Evolutionary conservation across 2,888 invertebrate genomes (phyloP).

Genomic region (Cacoxenus indagator): DNA sequence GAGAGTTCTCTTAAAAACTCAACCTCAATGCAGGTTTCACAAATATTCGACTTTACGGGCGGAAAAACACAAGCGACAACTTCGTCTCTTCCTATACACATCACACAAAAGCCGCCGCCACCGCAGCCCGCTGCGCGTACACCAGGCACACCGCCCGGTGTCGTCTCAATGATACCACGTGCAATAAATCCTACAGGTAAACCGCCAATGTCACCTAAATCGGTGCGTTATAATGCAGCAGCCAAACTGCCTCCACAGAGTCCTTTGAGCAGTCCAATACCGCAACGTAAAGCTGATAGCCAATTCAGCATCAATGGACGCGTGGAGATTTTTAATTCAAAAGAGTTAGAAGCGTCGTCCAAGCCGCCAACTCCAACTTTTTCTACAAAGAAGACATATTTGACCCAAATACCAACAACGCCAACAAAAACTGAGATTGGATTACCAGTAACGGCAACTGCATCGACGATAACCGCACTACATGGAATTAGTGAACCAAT

Average conservation of each 20-base stretch:
- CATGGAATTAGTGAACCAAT: slow-evolving; percentile 33
- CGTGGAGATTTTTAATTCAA: slow-evolving; percentile 67
- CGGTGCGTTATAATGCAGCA: slow-evolving; percentile 30
- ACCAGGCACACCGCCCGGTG: background rate
- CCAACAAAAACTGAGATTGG: slow-evolving; percentile 21
- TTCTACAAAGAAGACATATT: slow-evolving; percentile 41
- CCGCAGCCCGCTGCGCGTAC: slow-evolving; percentile 1
- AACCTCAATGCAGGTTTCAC: slow-evolving; percentile 32
- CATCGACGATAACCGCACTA: too few species aligned
- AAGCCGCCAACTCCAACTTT: slow-evolving; percentile 55
- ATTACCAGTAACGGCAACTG: slow-evolving; percentile 29
- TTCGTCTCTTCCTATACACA: slow-evolving; percentile 5
- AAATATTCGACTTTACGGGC: slow-evolving; percentile 51
- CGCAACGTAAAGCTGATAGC: slow-evolving; percentile 31
- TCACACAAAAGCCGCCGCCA: slow-evolving; percentile 12
- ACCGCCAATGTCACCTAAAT: slow-evolving; percentile 56
- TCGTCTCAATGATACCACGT: slow-evolving; percentile 48
- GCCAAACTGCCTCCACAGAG: slow-evolving; percentile 25
- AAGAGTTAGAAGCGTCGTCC: slow-evolving; percentile 44
- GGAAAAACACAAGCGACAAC: background rate
- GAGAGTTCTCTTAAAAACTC: background rate
- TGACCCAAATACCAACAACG: slow-evolving; percentile 39
- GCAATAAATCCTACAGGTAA: slow-evolving; percentile 49
- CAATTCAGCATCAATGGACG: slow-evolving; percentile 66
- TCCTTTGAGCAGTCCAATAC: slow-evolving; percentile 35